Evolutionary conservation across 2,113 vertebrate species (phyloP).

Genomic region (Petaurus breviceps): DNA sequence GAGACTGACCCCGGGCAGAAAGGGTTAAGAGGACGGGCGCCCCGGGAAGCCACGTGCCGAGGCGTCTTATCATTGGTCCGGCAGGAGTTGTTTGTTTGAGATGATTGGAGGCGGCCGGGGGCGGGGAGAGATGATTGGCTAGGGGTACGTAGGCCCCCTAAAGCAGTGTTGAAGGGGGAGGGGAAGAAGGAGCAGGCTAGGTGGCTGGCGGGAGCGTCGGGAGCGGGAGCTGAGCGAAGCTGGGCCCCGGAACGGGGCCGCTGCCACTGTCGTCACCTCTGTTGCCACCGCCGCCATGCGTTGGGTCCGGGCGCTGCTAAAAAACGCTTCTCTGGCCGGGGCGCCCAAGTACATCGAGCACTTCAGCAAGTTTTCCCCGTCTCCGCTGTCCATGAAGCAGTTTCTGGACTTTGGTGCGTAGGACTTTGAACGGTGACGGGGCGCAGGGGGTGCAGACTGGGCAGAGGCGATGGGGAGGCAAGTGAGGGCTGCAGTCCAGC

Average conservation of each 20-base stretch:
- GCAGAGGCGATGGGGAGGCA: neutral
- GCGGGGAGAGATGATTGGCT: conserved; percentile 52
- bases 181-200: neutral
- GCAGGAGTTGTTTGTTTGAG: conserved; percentile 65
- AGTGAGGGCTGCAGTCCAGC: neutral
- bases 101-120: conserved; percentile 54
- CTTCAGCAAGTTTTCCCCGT: conserved; percentile 96
- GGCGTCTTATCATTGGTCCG: conserved; percentile 56
- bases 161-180: conserved; percentile 10
- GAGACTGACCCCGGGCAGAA: neutral
- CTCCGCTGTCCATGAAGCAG: conserved; percentile 97
- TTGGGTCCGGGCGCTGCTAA: conserved; percentile 90
- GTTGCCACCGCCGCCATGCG: conserved; percentile 84
- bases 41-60: conserved; percentile 68
- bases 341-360: conserved; percentile 93
- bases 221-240: neutral
- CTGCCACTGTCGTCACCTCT: neutral
- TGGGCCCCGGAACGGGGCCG: neutral
- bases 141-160: neutral
- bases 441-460: neutral
- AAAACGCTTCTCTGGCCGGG: conserved; percentile 89
- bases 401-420: conserved; percentile 94
- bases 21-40: conserved; percentile 58
- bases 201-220: conserved; percentile 1
- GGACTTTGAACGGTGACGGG: neutral